Base-by-base conservation (phyloP, 2,888 invertebrate species). In the Standfussiana lucernea region DNA sequence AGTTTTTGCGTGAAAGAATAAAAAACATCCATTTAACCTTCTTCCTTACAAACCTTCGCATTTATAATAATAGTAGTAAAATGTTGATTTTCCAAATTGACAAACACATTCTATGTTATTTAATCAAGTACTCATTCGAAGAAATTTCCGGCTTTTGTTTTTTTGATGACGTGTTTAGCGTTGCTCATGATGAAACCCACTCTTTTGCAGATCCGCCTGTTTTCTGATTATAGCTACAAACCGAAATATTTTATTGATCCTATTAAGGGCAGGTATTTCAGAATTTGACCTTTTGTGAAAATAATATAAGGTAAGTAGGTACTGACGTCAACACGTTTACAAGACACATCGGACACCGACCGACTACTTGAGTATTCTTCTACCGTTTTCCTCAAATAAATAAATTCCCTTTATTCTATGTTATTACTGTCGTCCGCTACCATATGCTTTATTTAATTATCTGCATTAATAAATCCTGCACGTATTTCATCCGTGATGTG, bases 401-500 rank as follows among this genome's bases (percentile, higher is more conserved):
- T 76, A 81, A 74, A 76, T 81, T 85, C 61, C 64, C 53, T 86
- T 72, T 75, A 82, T 79, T 75, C 15, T 59, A n/a, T 82, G 73
- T 84, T 84, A 80, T 77, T 87, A 65, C 66, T 53, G 45, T 37
- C 62, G 67, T 59, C 61, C 15, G 28, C 61, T 8, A 61, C 62
- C 66, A 74, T 67, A 82, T 68, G 66, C 70, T 77, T 71, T 85
- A 88, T 86, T 80, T 79, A 80, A 83, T 89, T 78, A 79, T 78
- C 62, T 72, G 18, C 67, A 78, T 88, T 81, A 72, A 74, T 59
- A 85, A 83, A 77, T 72, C 66, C 18, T 50, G 78, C 81, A 88
- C 87, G 89, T 80, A 80, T 61, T 71, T 68, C 40, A 77, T 77
- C 77, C 71, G 72, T 83, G 78, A 85, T 67, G 71, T 80, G 72